phyloP scores from a whole-genome alignment of 2,888 invertebrate genomes.

The Gonocerus acuteangulatus region DNA sequence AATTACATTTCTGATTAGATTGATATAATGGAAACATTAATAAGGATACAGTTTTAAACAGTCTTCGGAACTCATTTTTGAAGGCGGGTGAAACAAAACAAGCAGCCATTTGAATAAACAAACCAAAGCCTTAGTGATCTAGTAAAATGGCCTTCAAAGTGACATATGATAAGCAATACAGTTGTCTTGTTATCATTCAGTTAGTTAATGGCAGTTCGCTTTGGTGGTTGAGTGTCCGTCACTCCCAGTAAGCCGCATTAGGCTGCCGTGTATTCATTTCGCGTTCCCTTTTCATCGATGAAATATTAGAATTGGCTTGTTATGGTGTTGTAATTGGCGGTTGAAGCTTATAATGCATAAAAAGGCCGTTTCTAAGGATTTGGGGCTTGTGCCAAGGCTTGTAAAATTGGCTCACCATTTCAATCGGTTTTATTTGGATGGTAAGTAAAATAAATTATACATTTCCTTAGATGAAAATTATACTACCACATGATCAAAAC shows the following conservation, averaged over 20 bases:
- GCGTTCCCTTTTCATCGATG: too few relatives aligned
- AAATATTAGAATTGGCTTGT: too few relatives aligned
- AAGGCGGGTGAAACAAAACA: background rate
- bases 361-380: slow-evolving; percentile 6
- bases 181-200: slow-evolving; percentile 1
- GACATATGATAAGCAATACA: slow-evolving; percentile 19
- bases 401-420: slow-evolving; percentile 77
- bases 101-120: background rate
- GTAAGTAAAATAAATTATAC: slow-evolving; percentile 47
- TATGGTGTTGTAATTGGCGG: too few relatives aligned
- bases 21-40: background rate
- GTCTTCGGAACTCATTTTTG: slow-evolving; percentile 12
- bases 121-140: background rate
- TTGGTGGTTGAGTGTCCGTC: too few relatives aligned
- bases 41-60: slow-evolving; percentile 25
- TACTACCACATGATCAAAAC: background rate
- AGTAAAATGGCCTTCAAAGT: slow-evolving; percentile 18
- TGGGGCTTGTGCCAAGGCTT: slow-evolving; percentile 30
- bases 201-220: too few relatives aligned
- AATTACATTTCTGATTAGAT: too few relatives aligned
- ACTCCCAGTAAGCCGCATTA: too few relatives aligned
- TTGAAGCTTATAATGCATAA: slow-evolving; percentile 8
- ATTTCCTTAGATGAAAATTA: background rate
- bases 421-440: slow-evolving; percentile 82
- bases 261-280: too few relatives aligned